These are phyloP conservation scores for Cranoglanis bouderius DNA, from an alignment of 2,113 vertebrate species.

Conservation along the genomic window DNA sequence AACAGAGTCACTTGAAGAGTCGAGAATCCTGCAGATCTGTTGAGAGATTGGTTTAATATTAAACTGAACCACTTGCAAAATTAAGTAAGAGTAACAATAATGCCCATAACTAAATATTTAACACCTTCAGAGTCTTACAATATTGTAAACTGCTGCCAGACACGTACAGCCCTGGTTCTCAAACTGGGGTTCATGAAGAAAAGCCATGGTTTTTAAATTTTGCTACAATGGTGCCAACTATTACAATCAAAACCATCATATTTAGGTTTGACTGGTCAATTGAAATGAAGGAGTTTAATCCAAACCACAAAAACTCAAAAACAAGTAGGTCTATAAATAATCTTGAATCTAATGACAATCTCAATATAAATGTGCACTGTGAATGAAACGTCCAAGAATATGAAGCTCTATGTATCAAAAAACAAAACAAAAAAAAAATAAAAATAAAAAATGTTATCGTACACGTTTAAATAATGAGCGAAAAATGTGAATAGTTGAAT, in stretches of 20 bases:
- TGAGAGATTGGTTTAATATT: background rate
- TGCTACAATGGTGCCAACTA: no score
- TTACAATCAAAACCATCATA: background rate
- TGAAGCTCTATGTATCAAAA: background rate
- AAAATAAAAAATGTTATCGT: background rate
- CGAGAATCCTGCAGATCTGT: conserved; percentile 67
- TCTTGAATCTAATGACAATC: background rate
- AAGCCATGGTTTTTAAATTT: background rate
- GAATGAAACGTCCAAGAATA: background rate
- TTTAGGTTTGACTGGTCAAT: background rate
- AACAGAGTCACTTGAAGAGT: conserved; percentile 30
- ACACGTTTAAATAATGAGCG: background rate
- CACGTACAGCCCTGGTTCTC: background rate
- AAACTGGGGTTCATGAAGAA: background rate
- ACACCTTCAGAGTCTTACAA: background rate
- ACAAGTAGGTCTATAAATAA: background rate
- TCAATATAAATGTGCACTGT: background rate
- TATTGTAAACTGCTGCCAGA: background rate
- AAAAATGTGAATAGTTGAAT: background rate
- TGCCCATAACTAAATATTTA: background rate
- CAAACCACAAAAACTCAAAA: background rate
- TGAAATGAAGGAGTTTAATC: background rate
- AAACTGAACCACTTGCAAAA: background rate
- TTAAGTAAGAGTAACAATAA: background rate
- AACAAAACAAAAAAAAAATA: background rate